phyloP scores from a whole-genome alignment of 2,888 invertebrate species.

The Tetragnatha montana region DNA sequence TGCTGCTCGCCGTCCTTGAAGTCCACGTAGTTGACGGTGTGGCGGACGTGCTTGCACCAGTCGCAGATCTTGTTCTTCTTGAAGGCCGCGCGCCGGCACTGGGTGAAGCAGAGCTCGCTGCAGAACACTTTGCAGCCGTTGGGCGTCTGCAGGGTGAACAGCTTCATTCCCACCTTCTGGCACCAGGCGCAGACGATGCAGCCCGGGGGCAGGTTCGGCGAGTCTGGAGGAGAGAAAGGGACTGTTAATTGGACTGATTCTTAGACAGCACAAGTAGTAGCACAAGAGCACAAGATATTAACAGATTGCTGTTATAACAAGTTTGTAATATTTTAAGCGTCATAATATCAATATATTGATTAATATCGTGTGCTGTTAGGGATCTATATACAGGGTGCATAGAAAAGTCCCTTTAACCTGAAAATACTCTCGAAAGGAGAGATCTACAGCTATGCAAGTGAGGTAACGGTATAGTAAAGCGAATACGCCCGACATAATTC shows the following conservation, averaged over 20 bases:
- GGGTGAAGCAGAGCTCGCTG: conserved; percentile 92
- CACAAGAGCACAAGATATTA: no score
- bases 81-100: conserved; percentile 90
- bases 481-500: no score
- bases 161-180: conserved; percentile 75
- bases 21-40: conserved; percentile 93
- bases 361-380: no score
- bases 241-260: neutral
- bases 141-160: conserved; percentile 75
- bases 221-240: conserved; percentile 69
- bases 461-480: no score
- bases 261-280: no score
- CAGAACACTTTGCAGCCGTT: conserved; percentile 81
- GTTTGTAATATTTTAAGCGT: no score
- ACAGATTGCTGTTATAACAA: no score
- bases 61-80: conserved; percentile 85
- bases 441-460: no score
- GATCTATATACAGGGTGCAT: no score
- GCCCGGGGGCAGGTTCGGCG: conserved; percentile 72
- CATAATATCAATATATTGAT: no score
- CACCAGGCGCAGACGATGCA: conserved; percentile 76
- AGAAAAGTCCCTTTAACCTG: no score
- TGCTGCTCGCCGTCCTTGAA: conserved; percentile 93
- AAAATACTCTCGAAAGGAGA: no score
- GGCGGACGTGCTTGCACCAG: conserved; percentile 93